Base-by-base conservation (phyloP, 1,140 invertebrate genomes). In the Drosophila cardini region DNA sequence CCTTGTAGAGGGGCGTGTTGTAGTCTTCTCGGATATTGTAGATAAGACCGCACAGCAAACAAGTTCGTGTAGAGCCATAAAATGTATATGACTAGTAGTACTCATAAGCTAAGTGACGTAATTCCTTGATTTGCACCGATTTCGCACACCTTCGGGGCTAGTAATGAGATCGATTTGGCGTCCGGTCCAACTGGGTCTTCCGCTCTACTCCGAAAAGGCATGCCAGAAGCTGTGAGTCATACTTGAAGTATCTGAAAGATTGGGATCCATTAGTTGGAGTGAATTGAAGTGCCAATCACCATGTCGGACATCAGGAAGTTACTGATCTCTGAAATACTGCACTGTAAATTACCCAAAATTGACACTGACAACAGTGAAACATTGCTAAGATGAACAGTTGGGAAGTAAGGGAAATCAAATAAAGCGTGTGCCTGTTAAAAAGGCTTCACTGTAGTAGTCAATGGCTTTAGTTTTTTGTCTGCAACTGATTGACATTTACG, bases 161-260 rank as follows among this genome's bases (percentile, higher is more conserved):
- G 48, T 80, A 76, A 79, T 79, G 76, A 57, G 62, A 62, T 9
- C 74, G 70, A 73, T 73, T 78, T 69, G 46, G 52, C 70, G 50
- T 57, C 13, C 16, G 10, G 32, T 15, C n/a, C 36, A 38, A 18
- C 53, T 26, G 34, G 26, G 48, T 58, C 77, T 80, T 75, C 78
- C 50, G 52, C 55, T 26, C 21, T 26, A 77, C 46, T 45, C 67
- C 32, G 30, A 38, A 9, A 34, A 30, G 9, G 34, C 43, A 50
- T 38, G 15, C 32, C 30, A 21, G 21, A 7, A 16, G 42, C 16
- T 15, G 7, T 68, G 42, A 42, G 8, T 26, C 21, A 50, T 32
- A 36, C 26, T 9, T 16, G 38, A 18, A 32, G 32, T 38, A 52
- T 62, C 36, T 36, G 15, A 21, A 36, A 58, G 10, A 30, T n/a